A percentile compares a stretch with the other conserved stretches of the same genome.
These are phyloP conservation scores for Oreortyx pictus DNA, from an alignment of 2,797 vertebrate species.

Conservation along the genomic window DNA sequence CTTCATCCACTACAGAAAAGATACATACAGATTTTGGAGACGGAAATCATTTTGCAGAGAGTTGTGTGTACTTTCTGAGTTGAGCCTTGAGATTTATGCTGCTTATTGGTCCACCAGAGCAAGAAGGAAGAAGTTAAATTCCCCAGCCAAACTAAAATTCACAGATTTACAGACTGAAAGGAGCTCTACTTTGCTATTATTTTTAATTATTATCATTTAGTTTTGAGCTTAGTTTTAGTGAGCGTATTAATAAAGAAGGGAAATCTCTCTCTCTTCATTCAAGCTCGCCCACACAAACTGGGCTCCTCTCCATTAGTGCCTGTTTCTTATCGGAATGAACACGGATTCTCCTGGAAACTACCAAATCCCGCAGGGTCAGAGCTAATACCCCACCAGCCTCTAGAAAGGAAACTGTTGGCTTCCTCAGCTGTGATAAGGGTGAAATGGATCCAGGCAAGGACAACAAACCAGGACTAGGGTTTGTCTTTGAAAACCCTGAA, in stretches of 20 bases:
- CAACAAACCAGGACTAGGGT: constrained; percentile 42
- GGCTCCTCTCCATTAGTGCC: constrained; percentile 51
- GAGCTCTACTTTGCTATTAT: background rate
- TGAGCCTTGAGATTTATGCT: background rate
- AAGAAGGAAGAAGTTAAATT: background rate
- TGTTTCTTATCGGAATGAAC: constrained; percentile 48
- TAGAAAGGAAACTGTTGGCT: constrained; percentile 68
- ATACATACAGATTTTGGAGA: background rate
- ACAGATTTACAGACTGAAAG: background rate
- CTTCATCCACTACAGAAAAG: background rate
- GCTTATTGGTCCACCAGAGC: background rate
- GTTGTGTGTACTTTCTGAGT: background rate
- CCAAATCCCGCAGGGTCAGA: constrained; percentile 60
- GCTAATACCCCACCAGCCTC: constrained; percentile 57
- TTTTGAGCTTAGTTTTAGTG: constrained; percentile 22
- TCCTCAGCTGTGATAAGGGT: constrained; percentile 64
- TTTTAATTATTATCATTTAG: background rate
- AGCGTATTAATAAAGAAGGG: constrained; percentile 38
- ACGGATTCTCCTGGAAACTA: constrained; percentile 61
- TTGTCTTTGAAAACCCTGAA: constrained; percentile 38
- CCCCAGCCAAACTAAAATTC: background rate
- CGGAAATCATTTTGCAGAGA: background rate
- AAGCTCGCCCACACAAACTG: constrained; percentile 1
- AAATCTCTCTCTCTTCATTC: constrained; percentile 25
- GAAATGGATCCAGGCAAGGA: constrained; percentile 57